A percentile compares a stretch with the other conserved stretches of the same genome.
Conservation (phyloP, 2,113 vertebrate genomes). For the Mellivora capensis region DNA sequence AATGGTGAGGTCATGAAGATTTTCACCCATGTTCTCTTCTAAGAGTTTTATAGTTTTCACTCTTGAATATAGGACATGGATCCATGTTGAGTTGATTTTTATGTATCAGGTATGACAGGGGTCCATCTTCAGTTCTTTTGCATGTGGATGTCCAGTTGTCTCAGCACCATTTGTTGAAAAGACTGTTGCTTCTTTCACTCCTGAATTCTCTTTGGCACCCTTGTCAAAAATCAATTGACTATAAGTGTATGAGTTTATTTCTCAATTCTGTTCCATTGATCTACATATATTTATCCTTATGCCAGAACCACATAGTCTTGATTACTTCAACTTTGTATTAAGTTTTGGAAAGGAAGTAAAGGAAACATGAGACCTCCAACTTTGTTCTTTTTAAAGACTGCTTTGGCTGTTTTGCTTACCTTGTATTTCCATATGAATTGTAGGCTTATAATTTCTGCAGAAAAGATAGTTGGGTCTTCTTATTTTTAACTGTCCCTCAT, state of each 20-base stretch:
- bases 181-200: not conserved
- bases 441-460: not conserved
- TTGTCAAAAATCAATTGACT: not conserved
- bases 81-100: slow-evolving; percentile 1
- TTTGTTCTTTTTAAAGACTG: slow-evolving; percentile 18
- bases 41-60: not conserved
- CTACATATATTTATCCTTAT: not conserved
- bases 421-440: not conserved
- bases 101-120: not conserved
- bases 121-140: not conserved
- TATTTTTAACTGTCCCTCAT: not conserved
- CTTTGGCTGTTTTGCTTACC: not conserved
- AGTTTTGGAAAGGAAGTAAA: not conserved
- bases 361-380: not conserved
- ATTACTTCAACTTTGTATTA: not conserved
- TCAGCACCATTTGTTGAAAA: not conserved
- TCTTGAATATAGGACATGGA: not conserved
- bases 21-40: not conserved
- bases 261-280: not conserved
- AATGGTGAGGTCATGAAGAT: not conserved
- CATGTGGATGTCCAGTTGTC: not conserved
- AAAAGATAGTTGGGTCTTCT: not conserved
- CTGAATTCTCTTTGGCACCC: not conserved
- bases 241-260: not conserved
- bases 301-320: not conserved